Base-by-base conservation (phyloP, 2,888 invertebrate genomes). In the Bellardia bayeri region DNA sequence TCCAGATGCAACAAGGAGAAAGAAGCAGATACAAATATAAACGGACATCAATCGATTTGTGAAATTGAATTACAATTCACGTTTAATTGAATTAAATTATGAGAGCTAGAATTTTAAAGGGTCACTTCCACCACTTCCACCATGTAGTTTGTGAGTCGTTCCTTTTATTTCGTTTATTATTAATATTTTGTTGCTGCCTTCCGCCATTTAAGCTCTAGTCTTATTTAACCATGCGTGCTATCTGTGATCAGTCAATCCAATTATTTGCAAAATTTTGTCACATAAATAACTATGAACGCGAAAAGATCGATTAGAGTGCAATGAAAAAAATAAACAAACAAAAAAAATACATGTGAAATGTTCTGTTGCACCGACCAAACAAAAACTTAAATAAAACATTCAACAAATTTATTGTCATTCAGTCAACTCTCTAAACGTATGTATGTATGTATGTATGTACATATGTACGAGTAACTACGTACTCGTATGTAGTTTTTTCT, bases 201-300 rank as follows among this genome's bases (percentile, higher is more conserved):
- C 33, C n/a, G 72, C 49, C 83, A 75, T 82, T 84, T 79, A 63
- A 64, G 72, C 76, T 63, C 51, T 63, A 84, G 56, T 40, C 58
- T 42, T 84, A 79, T 82, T 83, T 85, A 85, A 76, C 89, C 87
- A 88, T 86, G 88, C 91, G 89, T 91, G 90, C 91, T 91, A 92
- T 92, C 92, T 92, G 91, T 91, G 92, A 92, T 92, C 92, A 91
- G 91, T 93, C 92, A 93, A 93, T 93, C 92, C 92, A 93, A 93
- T 93, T 93, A 93, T 93, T 93, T 93, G 93, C 91, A 91, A 92
- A 93, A 93, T 93, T 93, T 93, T 93, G 93, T 93, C 93, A 93
- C 93, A 93, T 93, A 93, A 93, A 93, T 93, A 92, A 93, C 92
- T 91, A 91, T 90, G 89, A 84, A 83, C 68, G 78, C 71, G 64